Base-by-base conservation (phyloP, 2,888 invertebrate species). In the Herminia tarsipennalis region DNA sequence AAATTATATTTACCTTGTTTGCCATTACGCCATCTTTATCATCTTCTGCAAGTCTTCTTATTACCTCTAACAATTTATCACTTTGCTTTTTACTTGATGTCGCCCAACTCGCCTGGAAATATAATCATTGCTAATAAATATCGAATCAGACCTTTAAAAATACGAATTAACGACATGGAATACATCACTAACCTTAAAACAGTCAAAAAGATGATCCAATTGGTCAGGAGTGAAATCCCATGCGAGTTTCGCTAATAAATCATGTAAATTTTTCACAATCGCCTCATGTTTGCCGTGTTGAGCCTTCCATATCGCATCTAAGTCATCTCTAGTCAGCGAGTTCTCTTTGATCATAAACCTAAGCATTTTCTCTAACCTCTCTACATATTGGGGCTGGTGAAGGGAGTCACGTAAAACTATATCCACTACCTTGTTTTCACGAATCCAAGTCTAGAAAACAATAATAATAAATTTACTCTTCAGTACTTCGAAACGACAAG, bases 21-120 rank as follows among this genome's bases (percentile, higher is more conserved):
- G 99, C 98, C 99, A 99, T 99, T 5, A 98, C 98, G 36, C 99
- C 99, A 83, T 99, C 98, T 83, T 99, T 99, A 83, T 99, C 99
- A 83, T 99, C 99, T 87, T 99, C 99, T 2, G 99, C 99, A 51
- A 99, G 92, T 62, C 98, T 93, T 56, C 99, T 93, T 66, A 99
- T 99, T 59, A 99, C 93, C 90, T 99, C 99, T 68, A 99, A 88
- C 59, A 99, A 92, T 76, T 98, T 97, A 87, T 99, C 99, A 66
- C 98, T 94, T 89, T 99, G 98, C 78, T 98, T 96, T 85, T 98
- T 98, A 80, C 96, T 98, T 24, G 98, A 98, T 59, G 97, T 97
- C 29, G 97, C 97, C 99, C 99, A 99, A 89, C 97, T 97, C 51
- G 95, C 94, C 95, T 95, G 68, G 21, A 86, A 84, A 27, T 3